Conservation (phyloP, 2,113 vertebrate species). For the Choloepus hoffmanni region DNA sequence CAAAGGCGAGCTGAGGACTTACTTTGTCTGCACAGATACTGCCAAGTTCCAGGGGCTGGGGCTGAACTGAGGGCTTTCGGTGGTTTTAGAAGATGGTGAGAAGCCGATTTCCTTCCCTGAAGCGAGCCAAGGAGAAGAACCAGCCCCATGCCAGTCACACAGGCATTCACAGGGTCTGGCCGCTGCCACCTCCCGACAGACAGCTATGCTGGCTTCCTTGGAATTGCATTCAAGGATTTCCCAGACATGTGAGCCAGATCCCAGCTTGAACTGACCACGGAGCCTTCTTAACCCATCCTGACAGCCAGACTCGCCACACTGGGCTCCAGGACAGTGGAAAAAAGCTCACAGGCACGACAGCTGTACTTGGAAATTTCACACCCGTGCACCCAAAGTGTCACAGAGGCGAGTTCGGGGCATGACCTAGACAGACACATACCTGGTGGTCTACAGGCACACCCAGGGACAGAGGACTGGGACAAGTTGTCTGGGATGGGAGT, state of each 20-base stretch:
- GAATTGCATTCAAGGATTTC: background rate
- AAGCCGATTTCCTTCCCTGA: background rate
- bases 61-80: slow-evolving; percentile 88
- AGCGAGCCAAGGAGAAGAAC: background rate
- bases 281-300: background rate
- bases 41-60: slow-evolving; percentile 95
- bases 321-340: background rate
- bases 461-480: background rate
- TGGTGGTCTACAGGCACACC: background rate
- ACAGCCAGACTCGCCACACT: background rate
- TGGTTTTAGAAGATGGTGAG: background rate
- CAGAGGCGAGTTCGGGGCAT: background rate
- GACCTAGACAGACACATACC: background rate
- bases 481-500: background rate
- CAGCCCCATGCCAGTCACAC: background rate
- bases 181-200: background rate
- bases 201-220: background rate
- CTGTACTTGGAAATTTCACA: background rate
- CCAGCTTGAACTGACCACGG: background rate
- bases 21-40: slow-evolving; percentile 97
- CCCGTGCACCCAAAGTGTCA: background rate
- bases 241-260: background rate
- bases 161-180: background rate
- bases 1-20: slow-evolving; percentile 97
- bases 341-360: background rate